Base-by-base conservation (phyloP, 2,888 invertebrate species). In the Agrochola lota region DNA sequence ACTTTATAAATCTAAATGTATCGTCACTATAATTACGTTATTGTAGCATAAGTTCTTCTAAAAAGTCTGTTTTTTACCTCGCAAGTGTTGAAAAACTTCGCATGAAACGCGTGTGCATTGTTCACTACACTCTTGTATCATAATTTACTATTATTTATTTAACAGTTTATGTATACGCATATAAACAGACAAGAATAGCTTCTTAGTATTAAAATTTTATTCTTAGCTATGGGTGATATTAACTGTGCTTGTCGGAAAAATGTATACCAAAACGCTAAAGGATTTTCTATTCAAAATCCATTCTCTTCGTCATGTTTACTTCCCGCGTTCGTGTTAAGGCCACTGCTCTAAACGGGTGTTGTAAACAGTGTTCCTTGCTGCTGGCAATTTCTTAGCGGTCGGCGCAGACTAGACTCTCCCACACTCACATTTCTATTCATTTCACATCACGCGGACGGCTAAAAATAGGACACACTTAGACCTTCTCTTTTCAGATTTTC, bases 391-490 rank as follows among this genome's bases (percentile, higher is more conserved):
- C 90, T 90, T 87, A 90, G 86, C 86, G 81, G 84, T 84, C 79
- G 78, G 74, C 75, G 85, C n/a, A 68, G 74, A 80, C 85, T 86
- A 85, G 84, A 71, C 78, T 80, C 68, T 80, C 69, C 68, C 71
- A 79, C 79, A 87, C 90, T 89, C 87, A 88, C 90, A 90, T 91
- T 83, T 90, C 91, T 89, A 90, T 92, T 91, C 86, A 87, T 86
- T 86, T 78, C 85, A 84, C 78, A 83, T 84, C 85, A 83, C 85
- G 85, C 79, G 81, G 84, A 79, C 66, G 15, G 66, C 90, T 91
- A 90, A 90, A 92, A 91, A 92, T 91, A 92, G 91, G 86, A 84
- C 84, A 83, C 80, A 87, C 86, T 88, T 88, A 87, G 85, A 85
- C 84, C 86, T 85, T 77, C 82, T 69, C 77, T 85, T 80, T 80